A percentile compares a stretch with the other conserved stretches of the same genome.
Conservation (phyloP, 2,797 vertebrate genomes). For the Paramormyrops hopkinsi region DNA sequence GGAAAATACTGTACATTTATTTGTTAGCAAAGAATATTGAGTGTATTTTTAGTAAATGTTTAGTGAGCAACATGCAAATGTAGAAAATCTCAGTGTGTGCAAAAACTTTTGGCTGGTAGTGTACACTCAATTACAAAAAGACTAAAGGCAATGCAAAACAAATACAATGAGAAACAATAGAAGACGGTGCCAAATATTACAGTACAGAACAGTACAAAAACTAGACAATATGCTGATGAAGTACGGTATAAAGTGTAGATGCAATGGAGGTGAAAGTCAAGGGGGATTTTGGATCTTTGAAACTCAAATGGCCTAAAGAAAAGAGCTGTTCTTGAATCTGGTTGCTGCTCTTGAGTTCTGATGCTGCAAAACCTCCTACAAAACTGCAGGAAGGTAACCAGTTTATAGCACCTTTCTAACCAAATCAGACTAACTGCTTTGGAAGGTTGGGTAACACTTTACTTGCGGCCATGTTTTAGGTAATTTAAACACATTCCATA, state of each 20-base stretch:
- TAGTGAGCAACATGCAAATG: neutral
- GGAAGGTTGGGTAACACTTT: neutral
- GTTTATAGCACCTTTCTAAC: neutral
- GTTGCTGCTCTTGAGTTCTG: neutral
- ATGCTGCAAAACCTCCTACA: neutral
- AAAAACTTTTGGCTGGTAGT: neutral
- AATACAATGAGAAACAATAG: neutral
- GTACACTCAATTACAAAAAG: neutral
- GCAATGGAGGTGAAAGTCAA: neutral
- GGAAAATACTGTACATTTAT: neutral
- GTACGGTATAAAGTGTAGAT: neutral
- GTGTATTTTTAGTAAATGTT: neutral
- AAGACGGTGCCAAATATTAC: neutral
- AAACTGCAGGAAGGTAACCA: neutral
- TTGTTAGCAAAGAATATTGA: neutral
- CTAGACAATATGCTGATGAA: neutral
- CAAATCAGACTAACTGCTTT: neutral
- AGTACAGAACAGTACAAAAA: neutral
- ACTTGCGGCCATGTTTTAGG: too few species aligned
- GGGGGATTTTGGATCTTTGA: neutral
- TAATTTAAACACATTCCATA: too few species aligned
- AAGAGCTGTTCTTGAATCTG: neutral
- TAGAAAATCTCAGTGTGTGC: neutral
- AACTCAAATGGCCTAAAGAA: neutral
- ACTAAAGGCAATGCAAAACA: neutral